These are phyloP conservation scores for Chlamydotis undulata DNA, from an alignment of 2,113 vertebrate species.

Conservation along the genomic window DNA sequence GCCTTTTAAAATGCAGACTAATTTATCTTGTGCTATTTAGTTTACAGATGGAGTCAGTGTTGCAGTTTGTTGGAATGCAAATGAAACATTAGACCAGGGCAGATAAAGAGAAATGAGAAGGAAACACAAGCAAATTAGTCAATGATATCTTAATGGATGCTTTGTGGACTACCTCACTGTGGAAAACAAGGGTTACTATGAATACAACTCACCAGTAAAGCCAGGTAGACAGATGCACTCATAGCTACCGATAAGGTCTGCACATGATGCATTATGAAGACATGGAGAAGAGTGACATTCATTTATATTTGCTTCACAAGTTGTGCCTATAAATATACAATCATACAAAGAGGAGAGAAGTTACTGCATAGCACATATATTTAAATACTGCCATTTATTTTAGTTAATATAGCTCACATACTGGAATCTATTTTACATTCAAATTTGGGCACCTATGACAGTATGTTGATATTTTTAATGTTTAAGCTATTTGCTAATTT, in stretches of 20 bases:
- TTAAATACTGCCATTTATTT: neutral
- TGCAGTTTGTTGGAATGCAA: slow-evolving; percentile 30
- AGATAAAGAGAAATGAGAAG: slow-evolving; percentile 39
- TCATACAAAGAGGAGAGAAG: neutral
- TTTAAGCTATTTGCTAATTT: neutral
- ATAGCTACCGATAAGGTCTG: slow-evolving; percentile 73
- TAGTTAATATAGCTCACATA: neutral
- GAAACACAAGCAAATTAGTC: neutral
- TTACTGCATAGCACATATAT: neutral
- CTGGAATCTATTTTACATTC: neutral
- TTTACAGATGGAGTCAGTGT: neutral
- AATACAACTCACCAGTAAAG: slow-evolving; percentile 75
- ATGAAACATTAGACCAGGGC: slow-evolving; percentile 24
- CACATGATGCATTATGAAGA: slow-evolving; percentile 73
- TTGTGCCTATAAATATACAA: slow-evolving; percentile 46
- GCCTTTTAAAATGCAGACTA: neutral
- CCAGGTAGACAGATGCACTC: slow-evolving; percentile 72
- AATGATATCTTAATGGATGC: neutral
- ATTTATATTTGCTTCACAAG: slow-evolving; percentile 82
- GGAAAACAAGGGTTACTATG: neutral
- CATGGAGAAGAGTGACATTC: slow-evolving; percentile 79
- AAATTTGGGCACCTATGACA: neutral
- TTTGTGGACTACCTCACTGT: neutral
- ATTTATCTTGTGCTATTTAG: slow-evolving; percentile 27
- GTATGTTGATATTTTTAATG: neutral